These are phyloP conservation scores for Ptychodera flava DNA, from an alignment of 35 echinoderm and acorn worm species.

Conservation along the genomic window DNA sequence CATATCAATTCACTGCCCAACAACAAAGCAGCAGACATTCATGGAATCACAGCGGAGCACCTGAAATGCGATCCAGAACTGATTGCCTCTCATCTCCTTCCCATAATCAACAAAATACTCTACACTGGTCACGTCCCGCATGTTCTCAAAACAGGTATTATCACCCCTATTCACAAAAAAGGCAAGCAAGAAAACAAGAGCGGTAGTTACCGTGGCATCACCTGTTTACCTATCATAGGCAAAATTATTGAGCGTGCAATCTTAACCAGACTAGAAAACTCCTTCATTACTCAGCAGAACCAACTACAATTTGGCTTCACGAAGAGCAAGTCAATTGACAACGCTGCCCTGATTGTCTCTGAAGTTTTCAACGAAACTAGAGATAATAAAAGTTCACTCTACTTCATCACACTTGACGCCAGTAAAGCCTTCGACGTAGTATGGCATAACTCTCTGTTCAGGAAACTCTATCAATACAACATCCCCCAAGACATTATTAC, in stretches of 20 bases:
- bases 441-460: neutral
- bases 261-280: neutral
- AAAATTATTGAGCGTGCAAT: neutral
- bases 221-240: neutral
- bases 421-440: neutral
- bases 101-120: neutral
- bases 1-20: neutral
- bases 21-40: neutral
- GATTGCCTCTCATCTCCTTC: neutral
- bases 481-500: neutral
- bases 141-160: neutral
- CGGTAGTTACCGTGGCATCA: neutral
- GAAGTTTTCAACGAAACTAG: neutral
- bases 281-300: neutral
- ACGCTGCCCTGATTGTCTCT: neutral
- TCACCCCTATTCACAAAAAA: neutral
- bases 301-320: neutral
- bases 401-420: neutral
- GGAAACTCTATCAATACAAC: neutral
- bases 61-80: neutral
- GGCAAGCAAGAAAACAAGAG: neutral
- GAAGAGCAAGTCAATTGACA: neutral
- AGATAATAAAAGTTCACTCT: neutral
- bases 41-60: neutral
- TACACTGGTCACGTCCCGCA: neutral